Evolutionary conservation across 2,888 invertebrate species (phyloP).

Genomic region (Drosophila algonquin): DNA sequence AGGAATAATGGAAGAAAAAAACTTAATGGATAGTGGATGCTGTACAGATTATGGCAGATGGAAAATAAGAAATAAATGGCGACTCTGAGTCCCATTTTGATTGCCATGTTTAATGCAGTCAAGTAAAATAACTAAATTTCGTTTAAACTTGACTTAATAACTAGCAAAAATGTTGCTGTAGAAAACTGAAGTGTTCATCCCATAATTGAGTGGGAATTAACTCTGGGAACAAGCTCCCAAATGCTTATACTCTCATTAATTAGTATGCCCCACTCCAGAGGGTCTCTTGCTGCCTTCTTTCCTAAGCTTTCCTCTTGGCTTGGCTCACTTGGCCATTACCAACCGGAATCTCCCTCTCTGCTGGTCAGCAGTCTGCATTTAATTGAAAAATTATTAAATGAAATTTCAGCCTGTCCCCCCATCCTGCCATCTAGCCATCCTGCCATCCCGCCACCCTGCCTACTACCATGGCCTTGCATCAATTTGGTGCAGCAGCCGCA

Average conservation of each 20-base stretch:
- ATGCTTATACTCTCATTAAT: constrained; percentile 9
- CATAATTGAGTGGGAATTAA: constrained; percentile 8
- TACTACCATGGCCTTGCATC: constrained; percentile 35
- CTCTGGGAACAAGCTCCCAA: constrained; percentile 1
- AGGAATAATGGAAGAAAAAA: constrained; percentile 2
- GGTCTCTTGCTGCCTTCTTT: constrained; percentile 3
- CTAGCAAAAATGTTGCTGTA: not conserved
- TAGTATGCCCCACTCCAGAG: constrained; percentile 6
- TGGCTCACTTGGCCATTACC: constrained; percentile 7
- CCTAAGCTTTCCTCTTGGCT: constrained; percentile 39
- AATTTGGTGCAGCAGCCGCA: constrained; percentile 49
- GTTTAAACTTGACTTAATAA: not conserved
- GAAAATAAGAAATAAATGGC: too few species aligned
- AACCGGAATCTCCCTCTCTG: constrained; percentile 21
- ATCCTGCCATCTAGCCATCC: constrained; percentile 11
- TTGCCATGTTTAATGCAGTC: not conserved
- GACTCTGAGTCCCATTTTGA: not conserved
- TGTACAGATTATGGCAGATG: not conserved
- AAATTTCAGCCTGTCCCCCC: constrained; percentile 55
- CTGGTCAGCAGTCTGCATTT: constrained; percentile 70
- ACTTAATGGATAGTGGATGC: not conserved
- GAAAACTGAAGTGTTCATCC: not conserved
- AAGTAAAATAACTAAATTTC: not conserved
- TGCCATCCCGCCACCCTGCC: not conserved
- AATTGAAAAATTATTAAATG: constrained; percentile 79